Conservation (phyloP, 1,140 invertebrate genomes). For the Bradysia coprophila region DNA sequence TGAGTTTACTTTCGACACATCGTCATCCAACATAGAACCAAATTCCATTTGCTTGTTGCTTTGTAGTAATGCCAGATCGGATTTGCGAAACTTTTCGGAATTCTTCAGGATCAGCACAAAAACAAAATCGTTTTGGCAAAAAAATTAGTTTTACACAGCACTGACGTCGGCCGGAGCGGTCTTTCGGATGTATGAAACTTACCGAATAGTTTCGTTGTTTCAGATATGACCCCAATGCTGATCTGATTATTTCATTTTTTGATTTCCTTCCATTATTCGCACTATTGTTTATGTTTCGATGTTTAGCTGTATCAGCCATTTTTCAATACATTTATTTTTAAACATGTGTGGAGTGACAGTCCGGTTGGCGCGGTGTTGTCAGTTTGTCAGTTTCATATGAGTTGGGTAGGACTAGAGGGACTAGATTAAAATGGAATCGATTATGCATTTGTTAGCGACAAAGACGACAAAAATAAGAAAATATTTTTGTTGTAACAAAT, state of each 20-base stretch:
- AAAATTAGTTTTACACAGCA: too few relatives aligned
- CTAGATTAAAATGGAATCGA: too few relatives aligned
- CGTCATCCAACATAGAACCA: slow-evolving; percentile 19
- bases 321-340: too few relatives aligned
- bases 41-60: slow-evolving; percentile 20
- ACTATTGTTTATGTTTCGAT: not conserved
- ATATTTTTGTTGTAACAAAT: too few relatives aligned
- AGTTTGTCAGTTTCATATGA: too few relatives aligned
- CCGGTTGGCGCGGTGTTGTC: too few relatives aligned
- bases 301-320: slow-evolving; percentile 1
- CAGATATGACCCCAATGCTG: slow-evolving; percentile 17
- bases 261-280: slow-evolving; percentile 15
- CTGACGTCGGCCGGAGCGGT: too few relatives aligned
- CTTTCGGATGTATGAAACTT: slow-evolving; percentile 4
- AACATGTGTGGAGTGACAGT: too few relatives aligned
- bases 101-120: slow-evolving; percentile 7
- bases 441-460: too few relatives aligned
- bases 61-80: slow-evolving; percentile 18
- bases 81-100: slow-evolving; percentile 18
- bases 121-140: slow-evolving; percentile 9
- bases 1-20: slow-evolving; percentile 18
- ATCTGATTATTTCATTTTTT: slow-evolving; percentile 16
- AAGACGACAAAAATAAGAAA: too few relatives aligned
- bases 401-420: too few relatives aligned
- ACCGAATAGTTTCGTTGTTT: slow-evolving; percentile 23